Evolutionary conservation across 2,888 invertebrate genomes (phyloP), one percentile per base, ranked within the genome.

Genomic region (Machimus atricapillus): DNA sequence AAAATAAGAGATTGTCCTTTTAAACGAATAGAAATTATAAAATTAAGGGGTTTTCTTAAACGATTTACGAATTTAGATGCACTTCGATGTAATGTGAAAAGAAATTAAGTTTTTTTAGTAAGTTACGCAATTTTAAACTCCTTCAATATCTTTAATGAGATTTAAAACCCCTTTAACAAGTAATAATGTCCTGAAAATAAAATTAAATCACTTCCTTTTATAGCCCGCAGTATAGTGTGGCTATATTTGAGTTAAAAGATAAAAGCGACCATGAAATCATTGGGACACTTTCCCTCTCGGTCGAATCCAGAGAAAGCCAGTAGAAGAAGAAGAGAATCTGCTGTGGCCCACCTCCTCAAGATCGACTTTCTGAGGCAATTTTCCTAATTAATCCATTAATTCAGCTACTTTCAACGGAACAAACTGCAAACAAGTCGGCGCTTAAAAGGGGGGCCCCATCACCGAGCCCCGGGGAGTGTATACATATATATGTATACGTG

Each of bases 331-430:
- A 66, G 66, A 66, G 66, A 66, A 66, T 66, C 66, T 66, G 66
- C 23, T 27, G n/a, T n/a, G 27, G 66, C 27, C 66, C 66, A 27
- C 79, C 46, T 79, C 79, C 79, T 79, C 46, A 31, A 19, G 79
- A 52, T 66, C 46, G 79, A 79, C 79, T 79, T 52, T 79, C 79
- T n/a, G 79, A 52, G 52, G 52, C 31, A 19, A 52, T 79, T 79
- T 79, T 79, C 23, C 79, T 79, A 79, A 79, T 79, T 79, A 79
- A 52, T 46, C 52, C 79, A 79, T 79, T 79, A 79, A 79, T 79
- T 79, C 52, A 52, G 79, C 52, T 79, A 79, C 79, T 79, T 79
- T 79, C 79, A 79, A 79, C 46, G 27, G 52, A 79, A 79, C 79
- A 79, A 79, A 79, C 52, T 79, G 31, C 79, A 23, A 79, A 79